phyloP scores from a whole-genome alignment of 2,888 invertebrate species.

The Lasius platythorax region DNA sequence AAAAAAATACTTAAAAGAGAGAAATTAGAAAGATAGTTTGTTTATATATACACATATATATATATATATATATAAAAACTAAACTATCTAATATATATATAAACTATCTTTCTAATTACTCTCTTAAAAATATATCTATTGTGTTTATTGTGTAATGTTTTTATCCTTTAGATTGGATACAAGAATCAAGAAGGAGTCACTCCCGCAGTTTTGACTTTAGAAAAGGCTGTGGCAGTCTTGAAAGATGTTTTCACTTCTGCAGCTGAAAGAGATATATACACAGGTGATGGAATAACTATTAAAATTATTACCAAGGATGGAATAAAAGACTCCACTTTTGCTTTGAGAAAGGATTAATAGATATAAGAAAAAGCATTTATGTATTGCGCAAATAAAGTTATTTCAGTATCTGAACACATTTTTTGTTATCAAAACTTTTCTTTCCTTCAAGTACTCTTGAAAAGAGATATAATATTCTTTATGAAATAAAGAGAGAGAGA shows the following conservation, averaged over 20 bases:
- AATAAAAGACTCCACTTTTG: slow-evolving; percentile 90
- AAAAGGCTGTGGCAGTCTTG: slow-evolving; percentile 93
- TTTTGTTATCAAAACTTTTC: slow-evolving; percentile 19
- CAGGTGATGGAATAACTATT: slow-evolving; percentile 96
- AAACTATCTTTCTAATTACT: too few relatives aligned
- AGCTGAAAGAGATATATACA: slow-evolving; percentile 98
- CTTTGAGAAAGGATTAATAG: slow-evolving; percentile 94
- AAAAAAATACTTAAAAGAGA: background rate
- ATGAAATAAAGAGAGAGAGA: background rate
- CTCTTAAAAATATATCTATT: too few relatives aligned
- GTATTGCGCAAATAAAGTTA: slow-evolving; percentile 68
- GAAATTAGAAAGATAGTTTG: background rate
- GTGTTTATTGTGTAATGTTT: background rate
- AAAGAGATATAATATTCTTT: background rate
- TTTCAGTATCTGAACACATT: slow-evolving; percentile 17
- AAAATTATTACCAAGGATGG: slow-evolving; percentile 96
- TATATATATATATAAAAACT: background rate
- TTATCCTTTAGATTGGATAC: slow-evolving; percentile 90
- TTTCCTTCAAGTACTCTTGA: background rate
- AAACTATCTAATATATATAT: too few relatives aligned
- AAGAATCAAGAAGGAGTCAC: slow-evolving; percentile 92
- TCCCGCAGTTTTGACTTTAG: slow-evolving; percentile 90
- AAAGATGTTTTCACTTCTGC: slow-evolving; percentile 99
- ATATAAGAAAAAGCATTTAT: slow-evolving; percentile 43
- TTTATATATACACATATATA: background rate